Percentiles rank a stretch among this genome's conserved stretches.
phyloP scores from a whole-genome alignment of 2,888 invertebrate species.

The Phymatocera aterrima region DNA sequence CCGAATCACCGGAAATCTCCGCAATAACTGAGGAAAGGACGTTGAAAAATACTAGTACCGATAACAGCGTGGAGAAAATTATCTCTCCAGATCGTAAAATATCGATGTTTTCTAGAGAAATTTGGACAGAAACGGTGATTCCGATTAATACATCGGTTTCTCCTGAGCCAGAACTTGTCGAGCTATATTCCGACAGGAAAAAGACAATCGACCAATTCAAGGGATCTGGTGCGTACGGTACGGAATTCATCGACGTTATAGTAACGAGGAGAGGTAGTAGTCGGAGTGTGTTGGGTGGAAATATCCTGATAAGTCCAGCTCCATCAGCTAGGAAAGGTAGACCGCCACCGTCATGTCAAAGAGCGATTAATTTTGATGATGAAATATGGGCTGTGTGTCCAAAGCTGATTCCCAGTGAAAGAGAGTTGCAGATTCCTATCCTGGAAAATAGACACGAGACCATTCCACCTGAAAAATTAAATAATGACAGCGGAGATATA shows the following conservation, averaged over 20 bases:
- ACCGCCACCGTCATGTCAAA: slow-evolving; percentile 8
- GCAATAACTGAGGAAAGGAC: neutral
- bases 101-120: slow-evolving; percentile 24
- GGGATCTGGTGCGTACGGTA: neutral
- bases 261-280: neutral
- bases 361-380: slow-evolving; percentile 49
- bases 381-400: slow-evolving; percentile 49
- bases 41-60: neutral
- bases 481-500: neutral
- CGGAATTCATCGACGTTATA: neutral
- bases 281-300: neutral
- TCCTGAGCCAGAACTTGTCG: slow-evolving; percentile 16
- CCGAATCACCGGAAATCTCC: neutral
- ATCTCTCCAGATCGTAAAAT: slow-evolving; percentile 17
- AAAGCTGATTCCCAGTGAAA: neutral
- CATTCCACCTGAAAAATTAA: slow-evolving; percentile 1
- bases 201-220: neutral
- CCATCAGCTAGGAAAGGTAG: neutral
- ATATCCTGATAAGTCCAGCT: neutral
- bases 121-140: slow-evolving; percentile 26
- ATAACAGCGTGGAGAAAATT: neutral
- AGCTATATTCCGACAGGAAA: neutral
- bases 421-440: neutral
- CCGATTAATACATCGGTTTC: slow-evolving; percentile 9
- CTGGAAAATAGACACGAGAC: neutral